Conservation (phyloP, 2,797 vertebrate species). For the Cynopterus sphinx region DNA sequence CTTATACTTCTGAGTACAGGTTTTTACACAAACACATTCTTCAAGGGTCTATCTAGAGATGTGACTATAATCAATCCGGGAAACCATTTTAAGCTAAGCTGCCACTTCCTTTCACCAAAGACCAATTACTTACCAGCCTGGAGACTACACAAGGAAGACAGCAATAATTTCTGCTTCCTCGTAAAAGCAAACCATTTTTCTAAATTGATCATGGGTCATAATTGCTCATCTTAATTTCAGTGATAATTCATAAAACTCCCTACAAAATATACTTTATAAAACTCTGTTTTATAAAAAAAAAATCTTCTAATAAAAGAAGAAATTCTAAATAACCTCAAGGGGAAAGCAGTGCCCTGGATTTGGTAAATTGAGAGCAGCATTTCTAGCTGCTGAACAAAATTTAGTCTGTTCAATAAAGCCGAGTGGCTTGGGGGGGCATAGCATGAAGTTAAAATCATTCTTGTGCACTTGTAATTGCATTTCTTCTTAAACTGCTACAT, state of each 20-base stretch:
- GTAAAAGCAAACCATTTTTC: conserved; percentile 63
- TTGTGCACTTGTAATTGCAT: conserved; percentile 10
- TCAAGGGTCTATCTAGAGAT: conserved; percentile 48
- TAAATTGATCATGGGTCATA: conserved; percentile 62
- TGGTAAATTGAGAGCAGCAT: background rate
- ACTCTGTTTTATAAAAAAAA: background rate
- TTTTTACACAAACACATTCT: background rate
- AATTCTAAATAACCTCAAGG: conserved; percentile 27
- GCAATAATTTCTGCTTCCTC: conserved; percentile 50
- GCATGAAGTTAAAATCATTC: background rate
- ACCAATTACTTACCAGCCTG: conserved; percentile 58
- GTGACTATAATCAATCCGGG: background rate
- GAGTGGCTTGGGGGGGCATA: background rate
- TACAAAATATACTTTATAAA: conserved; percentile 25
- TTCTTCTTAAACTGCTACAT: conserved; percentile 51
- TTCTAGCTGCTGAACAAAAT: background rate
- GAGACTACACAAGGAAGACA: conserved; percentile 42
- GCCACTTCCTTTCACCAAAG: conserved; percentile 48
- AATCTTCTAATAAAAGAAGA: conserved; percentile 28
- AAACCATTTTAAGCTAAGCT: conserved; percentile 48
- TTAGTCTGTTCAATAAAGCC: background rate
- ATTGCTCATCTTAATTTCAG: conserved; percentile 70
- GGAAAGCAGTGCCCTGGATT: background rate
- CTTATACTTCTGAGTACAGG: background rate
- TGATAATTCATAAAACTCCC: conserved; percentile 52